Base-by-base conservation (phyloP, 1,140 invertebrate genomes). In the Eufriesea mexicana region DNA sequence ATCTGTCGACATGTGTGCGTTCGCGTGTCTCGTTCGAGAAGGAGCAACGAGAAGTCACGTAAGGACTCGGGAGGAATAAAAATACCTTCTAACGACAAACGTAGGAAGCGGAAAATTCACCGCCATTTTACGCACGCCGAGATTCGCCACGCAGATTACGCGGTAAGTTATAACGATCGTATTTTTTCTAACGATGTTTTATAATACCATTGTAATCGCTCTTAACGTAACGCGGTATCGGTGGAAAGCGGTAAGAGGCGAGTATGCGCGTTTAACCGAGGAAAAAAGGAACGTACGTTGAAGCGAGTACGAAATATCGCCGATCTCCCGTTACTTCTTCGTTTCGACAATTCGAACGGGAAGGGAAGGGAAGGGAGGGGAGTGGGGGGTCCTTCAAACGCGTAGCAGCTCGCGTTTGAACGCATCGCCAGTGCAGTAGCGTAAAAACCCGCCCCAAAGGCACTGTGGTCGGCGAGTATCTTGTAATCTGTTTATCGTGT, bases 1-100 rank as follows among this genome's bases (percentile, higher is more conserved):
- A 91, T 91, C 87, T 90, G 90, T 89, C 89, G 86, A 88, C 88
- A 85, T 86, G 83, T 86, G 82, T 77, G 66, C 45, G 73, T 55
- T 51, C 51, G 77, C 75, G 79, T 86, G 83, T 79, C 68, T 79
- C 35, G 71, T 71, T 80, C 18, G 71, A 28, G 18, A 35, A 18
- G 25, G 5, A 35, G 55, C 67, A 47, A n/a, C 1, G 42, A 18
- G 49, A 77, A 45, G 47, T 79, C 49, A 64, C 67, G 79, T 55
- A 72, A 83, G 67, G 71, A 81, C 20, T 7, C 16, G 42, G 70
- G 49, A 62, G 45, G 42, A 64, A 55, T 16, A 49, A 80, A 64
- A 73, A 73, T 28, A 51, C 45, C 77, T 76, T 55, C 55, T 68
- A 82, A 57, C n/a, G 73, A 61, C 55, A 47, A 61, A 61, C n/a